A percentile compares a stretch with the other conserved stretches of the same genome.
These are phyloP conservation scores for Lycocorax pyrrhopterus DNA, from an alignment of 2,113 vertebrate species.

Conservation along the genomic window DNA sequence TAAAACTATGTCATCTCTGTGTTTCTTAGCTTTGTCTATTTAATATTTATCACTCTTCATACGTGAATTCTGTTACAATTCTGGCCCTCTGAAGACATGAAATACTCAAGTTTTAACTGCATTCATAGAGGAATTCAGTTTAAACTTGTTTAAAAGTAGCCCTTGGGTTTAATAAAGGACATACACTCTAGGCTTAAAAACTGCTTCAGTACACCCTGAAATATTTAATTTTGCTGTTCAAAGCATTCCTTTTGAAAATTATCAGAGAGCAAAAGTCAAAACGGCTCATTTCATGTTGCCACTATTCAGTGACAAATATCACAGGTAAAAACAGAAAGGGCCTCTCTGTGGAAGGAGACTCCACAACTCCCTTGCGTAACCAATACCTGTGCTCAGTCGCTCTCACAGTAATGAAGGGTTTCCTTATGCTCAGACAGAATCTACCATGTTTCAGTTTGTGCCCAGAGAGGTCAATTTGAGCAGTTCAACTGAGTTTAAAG, in stretches of 20 bases:
- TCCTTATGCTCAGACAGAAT: background rate
- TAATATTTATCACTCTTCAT: background rate
- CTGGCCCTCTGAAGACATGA: background rate
- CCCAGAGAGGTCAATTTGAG: background rate
- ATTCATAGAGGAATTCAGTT: background rate
- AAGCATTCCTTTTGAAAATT: background rate
- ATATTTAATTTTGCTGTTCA: background rate
- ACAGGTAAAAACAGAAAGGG: background rate
- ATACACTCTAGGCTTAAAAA: background rate
- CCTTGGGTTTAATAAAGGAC: background rate
- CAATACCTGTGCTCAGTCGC: background rate
- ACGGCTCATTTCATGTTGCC: background rate
- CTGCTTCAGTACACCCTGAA: background rate
- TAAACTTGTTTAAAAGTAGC: background rate
- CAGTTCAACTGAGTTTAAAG: background rate
- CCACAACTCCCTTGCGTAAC: background rate
- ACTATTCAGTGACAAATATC: background rate
- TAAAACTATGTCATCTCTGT: background rate
- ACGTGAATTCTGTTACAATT: background rate
- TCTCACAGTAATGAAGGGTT: background rate
- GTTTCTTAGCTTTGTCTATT: background rate
- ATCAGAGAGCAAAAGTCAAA: background rate
- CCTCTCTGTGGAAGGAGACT: background rate
- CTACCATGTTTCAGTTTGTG: background rate
- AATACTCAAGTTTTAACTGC: background rate